A percentile compares a stretch with the other conserved stretches of the same genome.
Evolutionary conservation across 2,113 vertebrate species (phyloP).

Genomic region (Vanacampus margaritifer): DNA sequence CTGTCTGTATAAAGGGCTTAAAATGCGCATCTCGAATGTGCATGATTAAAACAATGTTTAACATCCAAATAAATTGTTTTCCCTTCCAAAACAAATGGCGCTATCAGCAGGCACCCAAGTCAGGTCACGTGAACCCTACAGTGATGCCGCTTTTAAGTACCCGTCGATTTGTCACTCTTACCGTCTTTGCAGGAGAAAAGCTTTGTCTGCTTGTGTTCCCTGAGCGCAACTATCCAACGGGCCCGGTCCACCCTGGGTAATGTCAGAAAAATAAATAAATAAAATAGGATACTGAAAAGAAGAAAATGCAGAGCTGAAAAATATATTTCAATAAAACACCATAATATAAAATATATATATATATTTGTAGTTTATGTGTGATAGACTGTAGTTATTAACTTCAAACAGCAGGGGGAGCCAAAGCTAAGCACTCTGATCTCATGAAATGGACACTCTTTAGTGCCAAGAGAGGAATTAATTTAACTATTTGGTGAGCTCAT

Average conservation of each 20-base stretch:
- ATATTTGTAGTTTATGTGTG: not conserved
- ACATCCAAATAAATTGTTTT: conserved; percentile 5
- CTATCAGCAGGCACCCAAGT: not conserved
- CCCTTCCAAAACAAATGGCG: not conserved
- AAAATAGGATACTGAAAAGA: not conserved
- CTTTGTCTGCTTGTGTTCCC: conserved; percentile 59
- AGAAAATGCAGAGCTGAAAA: not conserved
- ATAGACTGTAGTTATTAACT: not conserved
- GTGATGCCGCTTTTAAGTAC: not conserved
- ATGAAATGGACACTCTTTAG: not conserved
- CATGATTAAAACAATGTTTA: not conserved
- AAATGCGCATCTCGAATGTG: not conserved
- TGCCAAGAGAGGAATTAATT: not conserved
- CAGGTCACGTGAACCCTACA: not conserved
- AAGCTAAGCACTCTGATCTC: conserved; percentile 4
- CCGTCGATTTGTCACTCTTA: conserved; percentile 42
- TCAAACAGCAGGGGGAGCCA: conserved; percentile 47
- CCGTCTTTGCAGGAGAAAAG: conserved; percentile 71
- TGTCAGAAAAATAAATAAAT: conserved; percentile 2
- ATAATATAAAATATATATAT: too few species aligned
- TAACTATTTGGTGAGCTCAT: not conserved
- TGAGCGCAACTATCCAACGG: conserved; percentile 83
- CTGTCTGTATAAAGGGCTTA: not conserved
- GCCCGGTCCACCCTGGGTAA: conserved; percentile 82
- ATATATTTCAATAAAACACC: not conserved